Conservation (phyloP, 2,113 vertebrate species). For the Alexandromys fortis region DNA sequence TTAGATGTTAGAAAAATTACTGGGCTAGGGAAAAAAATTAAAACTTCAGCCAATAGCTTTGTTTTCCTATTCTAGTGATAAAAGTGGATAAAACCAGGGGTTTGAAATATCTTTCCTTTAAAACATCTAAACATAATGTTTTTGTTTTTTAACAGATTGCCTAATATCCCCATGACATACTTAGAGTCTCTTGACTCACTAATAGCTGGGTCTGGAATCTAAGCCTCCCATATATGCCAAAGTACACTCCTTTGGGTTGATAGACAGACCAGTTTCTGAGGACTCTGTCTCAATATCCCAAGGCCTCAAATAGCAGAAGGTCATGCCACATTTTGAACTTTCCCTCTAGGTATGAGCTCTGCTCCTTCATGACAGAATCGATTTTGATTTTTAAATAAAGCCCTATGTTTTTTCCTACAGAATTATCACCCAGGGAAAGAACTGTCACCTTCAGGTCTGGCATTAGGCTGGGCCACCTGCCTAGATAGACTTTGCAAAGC, state of each 20-base stretch:
- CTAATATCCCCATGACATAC: neutral
- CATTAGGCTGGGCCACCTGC: neutral
- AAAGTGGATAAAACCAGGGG: neutral
- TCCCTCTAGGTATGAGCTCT: neutral
- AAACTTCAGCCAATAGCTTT: neutral
- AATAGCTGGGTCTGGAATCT: neutral
- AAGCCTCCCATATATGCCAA: neutral
- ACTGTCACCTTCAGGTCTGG: neutral
- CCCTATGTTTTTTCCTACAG: neutral
- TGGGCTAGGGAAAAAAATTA: conserved; percentile 11
- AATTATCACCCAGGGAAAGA: conserved; percentile 13
- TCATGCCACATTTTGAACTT: neutral
- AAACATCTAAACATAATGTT: neutral
- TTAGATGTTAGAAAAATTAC: neutral
- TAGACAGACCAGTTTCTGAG: neutral
- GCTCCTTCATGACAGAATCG: neutral
- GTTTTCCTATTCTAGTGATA: conserved; percentile 28
- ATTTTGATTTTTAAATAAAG: conserved; percentile 35
- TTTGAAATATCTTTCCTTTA: conserved; percentile 35
- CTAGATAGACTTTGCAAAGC: neutral
- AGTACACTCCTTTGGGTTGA: neutral
- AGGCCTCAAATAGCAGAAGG: neutral
- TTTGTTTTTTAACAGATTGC: conserved; percentile 30
- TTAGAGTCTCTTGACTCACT: conserved; percentile 19
- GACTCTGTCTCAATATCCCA: neutral